phyloP scores from a whole-genome alignment of 2,797 vertebrate genomes.

The Acanthurus lineatus region DNA sequence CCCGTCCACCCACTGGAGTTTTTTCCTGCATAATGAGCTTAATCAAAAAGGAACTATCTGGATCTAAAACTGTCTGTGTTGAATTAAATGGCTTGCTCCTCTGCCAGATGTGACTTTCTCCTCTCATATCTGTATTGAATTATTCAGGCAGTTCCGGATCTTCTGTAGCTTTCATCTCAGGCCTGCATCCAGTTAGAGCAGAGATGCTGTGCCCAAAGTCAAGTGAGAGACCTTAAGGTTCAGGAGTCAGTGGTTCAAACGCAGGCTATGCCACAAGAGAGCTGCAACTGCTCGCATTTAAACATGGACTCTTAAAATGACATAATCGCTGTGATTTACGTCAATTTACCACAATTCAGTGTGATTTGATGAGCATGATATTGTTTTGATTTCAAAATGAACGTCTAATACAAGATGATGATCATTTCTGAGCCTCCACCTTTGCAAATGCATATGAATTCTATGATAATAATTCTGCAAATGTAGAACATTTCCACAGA shows the following conservation, averaged over 20 bases:
- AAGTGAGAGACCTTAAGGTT: constrained; percentile 70
- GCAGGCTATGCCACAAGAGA: constrained; percentile 63
- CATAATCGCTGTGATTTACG: constrained; percentile 55
- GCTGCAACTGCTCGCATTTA: constrained; percentile 26
- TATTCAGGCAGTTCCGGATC: constrained; percentile 84
- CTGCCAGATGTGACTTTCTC: constrained; percentile 85
- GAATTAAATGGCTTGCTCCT: constrained; percentile 80
- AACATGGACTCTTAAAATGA: constrained; percentile 19
- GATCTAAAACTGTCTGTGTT: constrained; percentile 75
- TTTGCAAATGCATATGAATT: constrained; percentile 1
- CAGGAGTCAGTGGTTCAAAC: constrained; percentile 78
- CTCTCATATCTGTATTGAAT: constrained; percentile 82
- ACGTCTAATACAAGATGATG: background rate
- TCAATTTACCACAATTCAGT: background rate
- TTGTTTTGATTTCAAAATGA: constrained; percentile 31
- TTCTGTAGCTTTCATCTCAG: constrained; percentile 82
- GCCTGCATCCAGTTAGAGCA: constrained; percentile 78
- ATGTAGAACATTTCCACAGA: background rate
- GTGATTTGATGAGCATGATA: constrained; percentile 56
- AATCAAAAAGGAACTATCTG: constrained; percentile 69
- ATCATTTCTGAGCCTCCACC: constrained; percentile 1
- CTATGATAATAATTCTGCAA: constrained; percentile 1
- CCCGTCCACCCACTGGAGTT: constrained; percentile 35
- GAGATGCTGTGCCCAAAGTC: constrained; percentile 72
- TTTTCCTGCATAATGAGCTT: constrained; percentile 60